These are phyloP conservation scores for Antrozous pallidus DNA, from an alignment of 2,797 vertebrate genomes.

Conservation along the genomic window DNA sequence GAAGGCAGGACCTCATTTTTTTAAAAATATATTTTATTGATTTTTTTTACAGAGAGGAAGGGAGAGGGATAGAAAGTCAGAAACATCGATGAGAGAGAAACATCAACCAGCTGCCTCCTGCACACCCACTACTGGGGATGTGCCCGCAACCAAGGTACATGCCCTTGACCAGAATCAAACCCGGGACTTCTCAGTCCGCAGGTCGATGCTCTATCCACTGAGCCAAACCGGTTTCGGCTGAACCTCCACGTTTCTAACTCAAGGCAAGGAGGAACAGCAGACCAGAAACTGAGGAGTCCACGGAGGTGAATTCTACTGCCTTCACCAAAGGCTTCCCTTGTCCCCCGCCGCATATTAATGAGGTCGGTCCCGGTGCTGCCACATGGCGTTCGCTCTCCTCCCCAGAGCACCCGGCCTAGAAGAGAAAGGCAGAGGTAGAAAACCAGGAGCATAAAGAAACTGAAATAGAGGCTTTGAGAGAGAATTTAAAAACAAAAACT, in stretches of 20 bases:
- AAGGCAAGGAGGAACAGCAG: neutral
- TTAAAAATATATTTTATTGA: too few relatives aligned
- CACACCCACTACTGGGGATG: too few relatives aligned
- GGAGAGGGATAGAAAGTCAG: too few relatives aligned
- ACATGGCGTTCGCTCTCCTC: neutral
- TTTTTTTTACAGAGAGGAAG: too few relatives aligned
- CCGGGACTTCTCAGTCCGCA: too few relatives aligned
- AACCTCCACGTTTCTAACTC: neutral
- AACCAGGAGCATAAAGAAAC: neutral
- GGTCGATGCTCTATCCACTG: too few relatives aligned
- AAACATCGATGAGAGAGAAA: too few relatives aligned
- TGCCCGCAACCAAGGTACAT: too few relatives aligned
- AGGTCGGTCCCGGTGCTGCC: neutral
- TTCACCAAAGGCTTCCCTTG: neutral
- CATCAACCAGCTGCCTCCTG: too few relatives aligned
- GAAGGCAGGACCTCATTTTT: neutral
- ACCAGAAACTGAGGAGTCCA: neutral
- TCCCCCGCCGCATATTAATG: neutral
- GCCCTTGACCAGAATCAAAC: too few relatives aligned
- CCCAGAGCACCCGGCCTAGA: neutral
- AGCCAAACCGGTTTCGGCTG: too few relatives aligned
- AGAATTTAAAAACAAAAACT: neutral
- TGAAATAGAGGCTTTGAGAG: neutral
- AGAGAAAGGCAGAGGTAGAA: neutral
- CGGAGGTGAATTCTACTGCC: neutral